phyloP scores from a whole-genome alignment of 2,113 vertebrate species.

The Paracanthobrama guichenoti region DNA sequence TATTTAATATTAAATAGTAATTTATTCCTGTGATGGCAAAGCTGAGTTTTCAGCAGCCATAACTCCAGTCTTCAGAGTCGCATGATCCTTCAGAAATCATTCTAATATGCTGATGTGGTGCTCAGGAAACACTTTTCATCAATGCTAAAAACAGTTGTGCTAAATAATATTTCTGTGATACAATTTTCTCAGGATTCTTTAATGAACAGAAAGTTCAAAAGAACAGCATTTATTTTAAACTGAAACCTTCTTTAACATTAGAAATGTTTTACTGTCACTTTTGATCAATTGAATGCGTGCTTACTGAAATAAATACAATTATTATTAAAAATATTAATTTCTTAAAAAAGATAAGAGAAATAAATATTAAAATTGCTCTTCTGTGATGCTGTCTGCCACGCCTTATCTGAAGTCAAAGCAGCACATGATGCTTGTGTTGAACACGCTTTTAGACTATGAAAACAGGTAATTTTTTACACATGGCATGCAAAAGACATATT shows the following conservation, averaged over 20 bases:
- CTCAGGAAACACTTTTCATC: background rate
- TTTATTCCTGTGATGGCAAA: too few species aligned
- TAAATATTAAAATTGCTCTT: background rate
- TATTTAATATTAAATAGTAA: background rate
- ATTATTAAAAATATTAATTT: background rate
- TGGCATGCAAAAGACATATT: conserved; percentile 13
- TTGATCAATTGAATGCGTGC: background rate
- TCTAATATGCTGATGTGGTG: background rate
- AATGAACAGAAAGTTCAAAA: background rate
- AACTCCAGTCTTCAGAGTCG: background rate
- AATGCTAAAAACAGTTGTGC: background rate
- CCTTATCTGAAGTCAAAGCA: background rate
- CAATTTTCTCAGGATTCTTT: background rate
- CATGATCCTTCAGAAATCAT: background rate
- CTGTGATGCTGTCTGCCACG: background rate
- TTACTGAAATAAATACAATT: background rate
- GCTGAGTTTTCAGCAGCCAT: too few species aligned
- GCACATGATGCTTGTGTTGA: background rate
- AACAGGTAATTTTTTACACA: conserved; percentile 2
- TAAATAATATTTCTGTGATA: background rate
- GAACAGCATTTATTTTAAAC: background rate
- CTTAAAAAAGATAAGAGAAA: background rate
- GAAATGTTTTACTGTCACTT: background rate
- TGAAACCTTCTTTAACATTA: background rate
- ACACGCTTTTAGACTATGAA: background rate